Base-by-base conservation (phyloP, 2,888 invertebrate genomes). In the Tethea ocularis region DNA sequence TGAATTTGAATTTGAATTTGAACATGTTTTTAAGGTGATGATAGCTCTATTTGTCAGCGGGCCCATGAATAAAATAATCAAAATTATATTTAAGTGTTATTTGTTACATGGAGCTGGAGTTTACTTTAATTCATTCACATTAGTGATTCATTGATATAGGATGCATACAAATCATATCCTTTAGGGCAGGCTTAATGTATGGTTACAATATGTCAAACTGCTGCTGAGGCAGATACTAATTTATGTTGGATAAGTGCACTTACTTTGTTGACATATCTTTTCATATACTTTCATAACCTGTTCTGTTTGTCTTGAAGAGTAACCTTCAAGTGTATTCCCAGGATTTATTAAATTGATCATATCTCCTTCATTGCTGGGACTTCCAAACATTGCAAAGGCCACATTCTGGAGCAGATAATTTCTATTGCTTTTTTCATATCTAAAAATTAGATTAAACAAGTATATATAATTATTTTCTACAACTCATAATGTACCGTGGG, bases 301-400 rank as follows among this genome's bases (percentile, higher is more conserved):
- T 63, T 89, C 88, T 54, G 74, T 82, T 67, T 93, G 91, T 56
- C 89, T 80, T 0, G 86, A 81, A 3, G 82, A 86, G 63, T 93
- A 93, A 0, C 93, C 93, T 72, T 90, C 87, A 3, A 93, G 77
- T 41, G 75, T 80, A 61, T 73, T 75, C 54, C 78, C 73, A 20
- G 68, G 63, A 5, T 68, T 71, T 36, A 66, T 61, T 15, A 75
- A 63, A 61, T 77, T 74, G 24, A 74, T 71, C 11, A 86, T 68
- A 61, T 93, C 93, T 20, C 87, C 86, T 76, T 91, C 93, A 52
- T 63, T 64, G 57, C 79, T 84, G 1, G 94, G 94, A 55, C 91
- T 86, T 2, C 95, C 95, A 80, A 86, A 94, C 56, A 94, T 78
- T 13, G 94, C 94, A 83, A 91, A 95, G 26, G 93, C 94, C 61